These are phyloP conservation scores for Bilobella aurantiaca DNA, from an alignment of 1,140 invertebrate species.

Conservation along the genomic window DNA sequence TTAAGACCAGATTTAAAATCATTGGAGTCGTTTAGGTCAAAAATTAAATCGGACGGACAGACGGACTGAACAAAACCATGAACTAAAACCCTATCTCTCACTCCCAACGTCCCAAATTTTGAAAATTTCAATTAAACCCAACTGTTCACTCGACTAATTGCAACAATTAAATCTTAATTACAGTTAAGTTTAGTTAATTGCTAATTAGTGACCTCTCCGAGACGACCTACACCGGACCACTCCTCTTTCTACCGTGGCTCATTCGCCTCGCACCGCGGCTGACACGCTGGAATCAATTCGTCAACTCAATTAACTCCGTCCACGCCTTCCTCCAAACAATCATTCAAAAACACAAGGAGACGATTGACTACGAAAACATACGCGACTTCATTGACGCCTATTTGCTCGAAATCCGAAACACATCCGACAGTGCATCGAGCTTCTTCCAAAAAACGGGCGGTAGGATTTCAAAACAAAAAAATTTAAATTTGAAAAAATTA, in stretches of 20 bases:
- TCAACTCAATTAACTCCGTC: conserved; percentile 20
- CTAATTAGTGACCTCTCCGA: conserved; percentile 32
- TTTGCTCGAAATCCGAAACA: conserved; percentile 41
- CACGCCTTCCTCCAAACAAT: conserved; percentile 44
- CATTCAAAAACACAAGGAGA: conserved; percentile 58
- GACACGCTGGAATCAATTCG: conserved; percentile 33
- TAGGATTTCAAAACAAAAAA: background rate
- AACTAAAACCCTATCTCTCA: too few relatives aligned
- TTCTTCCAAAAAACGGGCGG: conserved; percentile 28
- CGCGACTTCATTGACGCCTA: conserved; percentile 79
- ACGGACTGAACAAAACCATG: too few relatives aligned
- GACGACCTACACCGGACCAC: conserved; percentile 33
- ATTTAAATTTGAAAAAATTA: background rate
- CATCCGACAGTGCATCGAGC: conserved; percentile 25
- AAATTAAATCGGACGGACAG: too few relatives aligned
- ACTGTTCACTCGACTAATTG: too few relatives aligned
- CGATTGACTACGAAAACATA: conserved; percentile 50
- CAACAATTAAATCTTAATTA: too few relatives aligned
- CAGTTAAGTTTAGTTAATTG: too few relatives aligned
- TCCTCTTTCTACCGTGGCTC: conserved; percentile 33
- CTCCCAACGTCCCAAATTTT: too few relatives aligned
- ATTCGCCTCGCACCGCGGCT: conserved; percentile 23
- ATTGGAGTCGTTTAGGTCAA: too few relatives aligned
- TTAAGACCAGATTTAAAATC: too few relatives aligned
- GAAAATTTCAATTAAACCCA: too few relatives aligned